Evolutionary conservation across 2,113 vertebrate genomes (phyloP).

Genomic region (Otis tarda): DNA sequence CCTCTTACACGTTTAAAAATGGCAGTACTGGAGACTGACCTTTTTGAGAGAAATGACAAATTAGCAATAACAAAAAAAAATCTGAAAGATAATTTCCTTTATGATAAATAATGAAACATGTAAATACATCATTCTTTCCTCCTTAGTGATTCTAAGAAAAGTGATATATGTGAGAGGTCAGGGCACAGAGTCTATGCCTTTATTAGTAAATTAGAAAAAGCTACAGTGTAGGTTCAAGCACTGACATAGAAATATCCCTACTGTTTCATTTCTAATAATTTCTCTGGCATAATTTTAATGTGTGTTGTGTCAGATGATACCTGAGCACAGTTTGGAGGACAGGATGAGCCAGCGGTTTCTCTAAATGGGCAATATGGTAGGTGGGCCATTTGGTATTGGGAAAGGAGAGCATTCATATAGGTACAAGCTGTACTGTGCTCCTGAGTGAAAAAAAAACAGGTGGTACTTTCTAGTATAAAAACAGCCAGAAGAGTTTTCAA

Average conservation of each 20-base stretch:
- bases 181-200: neutral
- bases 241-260: neutral
- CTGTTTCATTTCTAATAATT: neutral
- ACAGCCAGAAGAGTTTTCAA: neutral
- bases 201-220: neutral
- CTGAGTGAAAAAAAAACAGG: neutral
- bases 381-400: neutral
- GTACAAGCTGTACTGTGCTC: neutral
- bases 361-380: neutral
- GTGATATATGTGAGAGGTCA: neutral
- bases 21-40: neutral
- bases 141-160: neutral
- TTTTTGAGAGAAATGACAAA: neutral
- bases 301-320: neutral
- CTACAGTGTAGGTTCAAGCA: neutral
- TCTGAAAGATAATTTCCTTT: neutral
- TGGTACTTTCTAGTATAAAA: neutral
- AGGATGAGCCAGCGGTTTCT: neutral
- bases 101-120: neutral
- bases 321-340: neutral
- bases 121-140: neutral
- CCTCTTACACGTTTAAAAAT: neutral
- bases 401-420: neutral
- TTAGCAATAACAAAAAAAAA: neutral
- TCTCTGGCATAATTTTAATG: neutral